Base-by-base conservation (phyloP, 2,888 invertebrate genomes). In the Emmelina monodactyla region DNA sequence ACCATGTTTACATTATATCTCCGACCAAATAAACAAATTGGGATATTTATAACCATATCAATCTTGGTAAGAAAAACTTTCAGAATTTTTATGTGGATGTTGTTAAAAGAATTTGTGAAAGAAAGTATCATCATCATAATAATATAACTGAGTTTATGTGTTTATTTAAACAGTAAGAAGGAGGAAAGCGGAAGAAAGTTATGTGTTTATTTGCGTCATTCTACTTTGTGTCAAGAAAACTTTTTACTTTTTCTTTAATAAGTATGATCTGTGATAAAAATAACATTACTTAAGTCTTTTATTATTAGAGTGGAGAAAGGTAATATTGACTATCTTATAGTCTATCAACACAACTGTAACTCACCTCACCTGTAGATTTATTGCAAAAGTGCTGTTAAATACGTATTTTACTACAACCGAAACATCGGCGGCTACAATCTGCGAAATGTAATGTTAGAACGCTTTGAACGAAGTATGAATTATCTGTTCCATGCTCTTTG, bases 281-380 rank as follows among this genome's bases (percentile, higher is more conserved):
- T n/a, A n/a, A n/a, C n/a, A n/a, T n/a, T n/a, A n/a, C n/a, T n/a
- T n/a, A n/a, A n/a, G n/a, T n/a, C n/a, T n/a, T n/a, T n/a, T n/a
- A n/a, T n/a, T n/a, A n/a, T n/a, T n/a, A n/a, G n/a, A n/a, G n/a
- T n/a, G n/a, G n/a, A n/a, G n/a, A n/a, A n/a, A n/a, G n/a, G n/a
- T n/a, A n/a, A n/a, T n/a, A n/a, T n/a, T n/a, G 46, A 63, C 64
- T 69, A 76, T 76, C 76, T 67, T 72, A 75, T 76, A 25, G 62
- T 51, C 51, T 66, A 65, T 68, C 73, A 71, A 72, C 67, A 66
- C 63, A 62, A 58, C 62, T 54, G 58, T 59, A 71, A 68, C 62
- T 64, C 61, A 68, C 59, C 64, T 62, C 65, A 67, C 65, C 49
- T 44, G 44, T 44, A 55, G 66, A 75, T 76, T 76, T 76, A 75